phyloP scores from a whole-genome alignment of 2,113 vertebrate species.

The Otis tarda region DNA sequence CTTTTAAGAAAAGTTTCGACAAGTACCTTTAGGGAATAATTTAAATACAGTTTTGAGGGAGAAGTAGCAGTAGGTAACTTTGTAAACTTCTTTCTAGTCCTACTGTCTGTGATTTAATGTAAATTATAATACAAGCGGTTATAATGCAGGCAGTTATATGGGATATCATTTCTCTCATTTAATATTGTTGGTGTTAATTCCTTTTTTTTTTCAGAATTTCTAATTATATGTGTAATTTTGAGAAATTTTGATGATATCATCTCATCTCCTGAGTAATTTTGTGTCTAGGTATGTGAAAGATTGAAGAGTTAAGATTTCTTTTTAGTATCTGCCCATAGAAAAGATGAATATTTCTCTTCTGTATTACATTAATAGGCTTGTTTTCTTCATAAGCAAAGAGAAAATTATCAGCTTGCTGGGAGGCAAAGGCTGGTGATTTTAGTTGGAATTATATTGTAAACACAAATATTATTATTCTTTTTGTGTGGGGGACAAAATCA shows the following conservation, averaged over 20 bases:
- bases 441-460: background rate
- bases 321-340: background rate
- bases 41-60: background rate
- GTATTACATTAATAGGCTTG: background rate
- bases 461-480: background rate
- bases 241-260: background rate
- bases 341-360: background rate
- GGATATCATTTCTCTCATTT: background rate
- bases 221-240: background rate
- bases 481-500: background rate
- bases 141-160: background rate
- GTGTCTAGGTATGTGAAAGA: background rate
- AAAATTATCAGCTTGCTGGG: background rate
- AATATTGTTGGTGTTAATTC: background rate
- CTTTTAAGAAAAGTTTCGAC: background rate
- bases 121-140: background rate
- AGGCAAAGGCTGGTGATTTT: background rate
- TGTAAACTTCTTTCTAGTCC: background rate
- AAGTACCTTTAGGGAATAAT: background rate
- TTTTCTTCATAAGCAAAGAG: background rate
- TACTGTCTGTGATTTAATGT: background rate
- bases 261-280: background rate
- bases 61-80: background rate
- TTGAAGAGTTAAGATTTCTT: background rate
- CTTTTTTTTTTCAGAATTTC: background rate